Base-by-base conservation (phyloP, 1,140 invertebrate genomes). In the Heliconius hewitsoni region DNA sequence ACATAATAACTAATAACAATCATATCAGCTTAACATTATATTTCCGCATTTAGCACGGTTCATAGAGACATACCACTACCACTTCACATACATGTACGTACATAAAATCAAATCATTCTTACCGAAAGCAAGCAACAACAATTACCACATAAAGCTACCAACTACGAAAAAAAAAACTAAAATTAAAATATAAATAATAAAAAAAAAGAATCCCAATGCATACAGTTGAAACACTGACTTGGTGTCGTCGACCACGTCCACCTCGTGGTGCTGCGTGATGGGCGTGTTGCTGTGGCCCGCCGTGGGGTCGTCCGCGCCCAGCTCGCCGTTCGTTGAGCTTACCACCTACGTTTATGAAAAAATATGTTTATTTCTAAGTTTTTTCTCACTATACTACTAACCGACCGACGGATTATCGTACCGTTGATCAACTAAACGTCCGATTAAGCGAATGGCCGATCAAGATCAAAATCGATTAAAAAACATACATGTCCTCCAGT, bases 281-380 rank as follows among this genome's bases (percentile, higher is more conserved):
- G 98, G 98, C 84, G 98, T 99, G 94, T 99, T 99, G 89, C 98
- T 99, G 95, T 99, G 98, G 75, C 98, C 98, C 86, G 98, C 98
- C 71, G 98, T 98, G 37, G 98, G 98, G 95, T 99, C 98, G 94
- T 99, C 98, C 85, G 97, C 97, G 74, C 97, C 98, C 87, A 99
- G 95, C 95, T 99, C 98, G 84, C 98, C 98, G 95, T 99, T 99
- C 77, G 98, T 99, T 82, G 98, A 99, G 93, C 98, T 99, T 84
- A 99, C 98, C 96, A 99, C 98, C 98, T 99, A 27, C 0, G 13
- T 66, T 13, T 19, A 1, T 19, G 6, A 16, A 66, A 16, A 16
- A 11, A 30, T 18, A 16, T 52, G 5, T 18, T 52, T 52, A 52
- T 19, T 52, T 18, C 6, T 52, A 8, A 1, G 13, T 16, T 46